Base-by-base conservation (phyloP, 2,888 invertebrate genomes). In the Aporophyla nigra region DNA sequence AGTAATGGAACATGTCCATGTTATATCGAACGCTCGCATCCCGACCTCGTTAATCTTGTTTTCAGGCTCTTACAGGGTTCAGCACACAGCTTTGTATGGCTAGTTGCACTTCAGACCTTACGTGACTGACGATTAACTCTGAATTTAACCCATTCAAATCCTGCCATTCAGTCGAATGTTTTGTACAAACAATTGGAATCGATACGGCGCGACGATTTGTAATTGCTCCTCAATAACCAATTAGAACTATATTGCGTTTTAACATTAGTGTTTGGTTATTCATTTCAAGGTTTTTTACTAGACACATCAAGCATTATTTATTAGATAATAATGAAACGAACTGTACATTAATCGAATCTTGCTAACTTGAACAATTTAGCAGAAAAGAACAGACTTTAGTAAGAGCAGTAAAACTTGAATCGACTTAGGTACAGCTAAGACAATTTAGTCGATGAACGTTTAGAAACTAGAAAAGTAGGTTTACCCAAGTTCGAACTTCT, bases 11-110 rank as follows among this genome's bases (percentile, higher is more conserved):
- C 73, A 75, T 85, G 82, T 73, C 78, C 67, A 87, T 76, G 82
- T 75, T 87, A 78, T 76, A 76, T 82, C 68, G 75, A 70, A 59
- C 71, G 74, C 67, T 74, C 74, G 82, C 71, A 75, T 75, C 70
- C 76, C 76, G 40, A 73, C 67, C 87, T 82, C 87, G 80, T 86
- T 82, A 77, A 87, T 86, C 87, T 85, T 85, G 75, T 87, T 87
- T 80, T 85, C 86, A 86, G 71, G 43, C 80, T 87, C 71, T 85
- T 85, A 74, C 74, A 80, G 65, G 75, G 71, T 87, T 85, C 73
- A 86, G 73, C 82, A 62, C 73, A 87, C 73, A 74, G 71, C 71
- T 85, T 82, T 82, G 61, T 82, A 80, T 65, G 66, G 85, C 73
- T 67, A 74, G 74, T 69, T 73, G 74, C 74, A 85, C 67, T 79